Percentiles rank a stretch among this genome's conserved stretches.
Conservation (phyloP, 2,888 invertebrate species). For the Elgonia sp. region DNA sequence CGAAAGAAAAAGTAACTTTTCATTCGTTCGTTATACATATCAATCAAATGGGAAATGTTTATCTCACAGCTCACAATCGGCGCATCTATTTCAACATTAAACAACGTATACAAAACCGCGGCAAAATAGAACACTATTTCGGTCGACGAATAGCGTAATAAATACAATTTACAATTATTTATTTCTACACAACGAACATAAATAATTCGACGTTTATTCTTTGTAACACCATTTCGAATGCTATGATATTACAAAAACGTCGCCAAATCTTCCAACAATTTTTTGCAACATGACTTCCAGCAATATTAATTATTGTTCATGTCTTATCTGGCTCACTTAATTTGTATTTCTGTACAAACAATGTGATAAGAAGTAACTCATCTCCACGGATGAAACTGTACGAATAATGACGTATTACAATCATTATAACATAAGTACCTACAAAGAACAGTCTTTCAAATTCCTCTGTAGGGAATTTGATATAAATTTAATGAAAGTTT, state of each 20-base stretch:
- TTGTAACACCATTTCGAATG: not conserved
- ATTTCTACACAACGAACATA: constrained; percentile 16
- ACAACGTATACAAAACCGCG: not conserved
- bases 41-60: too few species aligned
- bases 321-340: not conserved
- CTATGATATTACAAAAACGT: not conserved
- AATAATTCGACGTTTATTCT: constrained; percentile 2
- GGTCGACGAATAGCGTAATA: constrained; percentile 1
- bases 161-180: constrained; percentile 30
- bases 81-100: not conserved
- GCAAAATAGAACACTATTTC: not conserved
- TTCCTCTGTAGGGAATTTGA: too few species aligned
- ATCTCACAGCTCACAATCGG: too few species aligned
- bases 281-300: not conserved
- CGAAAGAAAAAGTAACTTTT: too few species aligned
- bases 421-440: not conserved
- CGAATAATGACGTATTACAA: constrained; percentile 21
- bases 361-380: not conserved
- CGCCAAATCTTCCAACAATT: too few species aligned
- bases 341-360: constrained; percentile 13
- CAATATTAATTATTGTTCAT: not conserved
- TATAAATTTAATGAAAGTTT: too few species aligned
- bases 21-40: too few species aligned
- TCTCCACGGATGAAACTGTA: constrained; percentile 23
- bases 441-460: too few species aligned